Evolutionary conservation across 2,113 vertebrate species (phyloP).

Genomic region (Rhegmatorhina hoffmannsi): DNA sequence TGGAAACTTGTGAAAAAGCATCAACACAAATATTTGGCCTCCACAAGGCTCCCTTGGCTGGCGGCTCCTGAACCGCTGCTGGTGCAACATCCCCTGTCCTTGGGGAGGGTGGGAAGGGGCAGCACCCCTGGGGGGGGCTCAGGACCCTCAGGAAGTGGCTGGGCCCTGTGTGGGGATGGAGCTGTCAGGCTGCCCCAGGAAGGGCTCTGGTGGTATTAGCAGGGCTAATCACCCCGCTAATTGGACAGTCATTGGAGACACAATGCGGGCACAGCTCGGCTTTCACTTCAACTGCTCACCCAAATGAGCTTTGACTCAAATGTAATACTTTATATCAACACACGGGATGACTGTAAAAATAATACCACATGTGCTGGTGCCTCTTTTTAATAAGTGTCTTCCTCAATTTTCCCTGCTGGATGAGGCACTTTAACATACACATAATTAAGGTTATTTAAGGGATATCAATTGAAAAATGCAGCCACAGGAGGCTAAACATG

Average conservation of each 20-base stretch:
- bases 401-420: slow-evolving; percentile 80
- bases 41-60: not conserved
- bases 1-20: not conserved
- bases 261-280: slow-evolving; percentile 66
- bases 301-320: slow-evolving; percentile 84
- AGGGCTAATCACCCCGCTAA: slow-evolving; percentile 80
- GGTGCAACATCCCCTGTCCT: not conserved
- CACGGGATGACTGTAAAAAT: slow-evolving; percentile 80
- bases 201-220: slow-evolving; percentile 79
- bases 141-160: slow-evolving; percentile 48
- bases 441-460: slow-evolving; percentile 77
- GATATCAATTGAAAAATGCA: slow-evolving; percentile 71
- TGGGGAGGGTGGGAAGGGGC: not conserved
- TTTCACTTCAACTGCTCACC: slow-evolving; percentile 81
- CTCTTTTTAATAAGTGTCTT: slow-evolving; percentile 84
- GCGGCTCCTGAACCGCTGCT: not conserved
- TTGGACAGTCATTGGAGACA: slow-evolving; percentile 72
- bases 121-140: not conserved
- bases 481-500: slow-evolving; percentile 43
- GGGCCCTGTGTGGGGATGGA: slow-evolving; percentile 62
- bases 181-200: slow-evolving; percentile 72
- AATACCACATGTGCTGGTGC: slow-evolving; percentile 79
- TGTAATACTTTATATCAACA: slow-evolving; percentile 85
- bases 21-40: not conserved
- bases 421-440: slow-evolving; percentile 70